Evolutionary conservation across 1,140 invertebrate species (phyloP), one percentile per base, ranked within the genome.

Genomic region (Zaprionus nigranus): DNA sequence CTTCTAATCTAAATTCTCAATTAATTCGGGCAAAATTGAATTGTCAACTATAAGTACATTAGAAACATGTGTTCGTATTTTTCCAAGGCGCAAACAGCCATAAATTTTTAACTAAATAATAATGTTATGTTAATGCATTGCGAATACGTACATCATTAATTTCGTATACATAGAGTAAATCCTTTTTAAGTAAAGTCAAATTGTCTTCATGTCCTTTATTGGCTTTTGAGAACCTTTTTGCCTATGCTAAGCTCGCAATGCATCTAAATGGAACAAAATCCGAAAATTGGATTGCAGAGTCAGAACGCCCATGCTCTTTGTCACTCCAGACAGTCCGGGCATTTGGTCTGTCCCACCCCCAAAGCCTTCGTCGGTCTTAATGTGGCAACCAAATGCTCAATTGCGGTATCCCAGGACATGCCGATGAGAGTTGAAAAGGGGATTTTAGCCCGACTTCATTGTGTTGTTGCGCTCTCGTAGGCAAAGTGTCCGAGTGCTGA

Each of bases 71-170:
- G 75, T 77, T 73, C 51, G 58, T 30, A 77, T 77, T 73, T 74
- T 56, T 57, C 62, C 20, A n/a, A 40, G 38, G 46, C n/a, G 46
- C 46, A 49, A 49, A 17, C n/a, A 51, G 20, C 46, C 20, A 51
- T 51, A 51, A 51, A 24, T 51, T 51, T 24, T 13, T 60, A 78
- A 75, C 57, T 65, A 75, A 66, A 80, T 67, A 53, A 57, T 86
- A 79, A 86, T 86, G 83, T 88, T 90, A 92, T 92, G 81, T 84
- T 85, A 92, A 91, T 92, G 87, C 88, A 91, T 92, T 92, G 90
- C 81, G 78, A 77, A 83, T 80, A 85, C 84, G 85, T 78, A 85
- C 84, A 84, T 77, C 90, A 92, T 87, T 84, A 87, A 88, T 87
- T 87, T 57, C 63, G 62, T 43, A 66, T 46, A 61, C 57, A 53